Percentiles rank a stretch among this genome's conserved stretches.
phyloP scores from a whole-genome alignment of 2,888 invertebrate genomes.

The Eristalis arbustorum region DNA sequence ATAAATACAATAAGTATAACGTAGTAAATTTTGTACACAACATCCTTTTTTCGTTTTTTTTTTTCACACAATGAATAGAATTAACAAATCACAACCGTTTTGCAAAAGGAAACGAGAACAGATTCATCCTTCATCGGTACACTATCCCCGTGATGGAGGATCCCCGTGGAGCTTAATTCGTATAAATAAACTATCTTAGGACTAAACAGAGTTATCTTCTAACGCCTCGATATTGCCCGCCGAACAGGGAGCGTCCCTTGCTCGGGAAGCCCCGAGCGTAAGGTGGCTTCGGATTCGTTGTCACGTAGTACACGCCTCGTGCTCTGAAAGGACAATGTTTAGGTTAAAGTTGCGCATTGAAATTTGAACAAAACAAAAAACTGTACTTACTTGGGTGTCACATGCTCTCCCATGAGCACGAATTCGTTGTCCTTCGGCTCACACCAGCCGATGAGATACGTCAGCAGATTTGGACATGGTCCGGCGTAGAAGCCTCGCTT shows the following conservation, averaged over 20 bases:
- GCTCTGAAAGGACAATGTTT: conserved; percentile 82
- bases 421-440: conserved; percentile 89
- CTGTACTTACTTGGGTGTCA: conserved; percentile 85
- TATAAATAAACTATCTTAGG: background rate
- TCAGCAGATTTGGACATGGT: conserved; percentile 89
- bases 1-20: conserved; percentile 5
- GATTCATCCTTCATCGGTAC: background rate
- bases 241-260: conserved; percentile 80
- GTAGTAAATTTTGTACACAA: conserved; percentile 23
- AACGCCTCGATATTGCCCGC: conserved; percentile 77
- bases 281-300: conserved; percentile 90
- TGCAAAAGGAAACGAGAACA: conserved; percentile 46
- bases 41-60: background rate
- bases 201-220: conserved; percentile 71
- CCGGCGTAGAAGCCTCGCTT: conserved; percentile 91
- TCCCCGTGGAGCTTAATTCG: background rate
- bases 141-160: background rate
- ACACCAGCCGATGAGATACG: conserved; percentile 93
- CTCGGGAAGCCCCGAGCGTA: conserved; percentile 92
- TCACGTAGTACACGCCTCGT: conserved; percentile 92
- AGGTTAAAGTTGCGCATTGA: background rate
- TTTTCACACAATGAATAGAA: conserved; percentile 50
- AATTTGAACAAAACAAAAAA: background rate
- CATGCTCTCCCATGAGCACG: conserved; percentile 92
- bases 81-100: conserved; percentile 56